Evolutionary conservation across 2,888 invertebrate genomes (phyloP).

Genomic region (Acrobeloides nanus): DNA sequence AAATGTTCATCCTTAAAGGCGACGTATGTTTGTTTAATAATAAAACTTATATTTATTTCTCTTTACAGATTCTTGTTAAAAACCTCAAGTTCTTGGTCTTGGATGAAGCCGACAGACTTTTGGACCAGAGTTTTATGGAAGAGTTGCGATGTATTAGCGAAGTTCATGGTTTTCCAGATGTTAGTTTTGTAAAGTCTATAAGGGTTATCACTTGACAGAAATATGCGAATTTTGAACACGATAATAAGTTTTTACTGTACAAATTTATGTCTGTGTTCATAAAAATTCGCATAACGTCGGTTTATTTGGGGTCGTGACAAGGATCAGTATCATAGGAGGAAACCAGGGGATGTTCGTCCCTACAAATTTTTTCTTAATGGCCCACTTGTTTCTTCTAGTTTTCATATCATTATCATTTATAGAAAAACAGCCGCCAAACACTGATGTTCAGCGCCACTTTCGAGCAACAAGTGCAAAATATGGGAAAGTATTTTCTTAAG

Average conservation of each 20-base stretch:
- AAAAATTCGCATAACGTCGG: too few relatives aligned
- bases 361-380: too few relatives aligned
- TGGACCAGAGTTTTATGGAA: conserved; percentile 60
- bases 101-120: conserved; percentile 75
- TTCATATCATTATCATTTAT: conserved; percentile 7
- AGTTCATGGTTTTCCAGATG: conserved; percentile 14
- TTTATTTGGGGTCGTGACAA: too few relatives aligned
- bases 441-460: conserved; percentile 43
- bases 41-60: too few relatives aligned
- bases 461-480: conserved; percentile 13
- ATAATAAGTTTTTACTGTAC: too few relatives aligned
- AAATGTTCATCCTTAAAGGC: conserved; percentile 18
- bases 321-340: too few relatives aligned
- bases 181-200: conserved; percentile 13
- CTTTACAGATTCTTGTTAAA: conserved; percentile 11
- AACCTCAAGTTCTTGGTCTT: conserved; percentile 63
- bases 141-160: conserved; percentile 17
- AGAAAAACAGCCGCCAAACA: conserved; percentile 37
- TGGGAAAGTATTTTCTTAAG: conserved; percentile 14
- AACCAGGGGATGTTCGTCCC: too few relatives aligned
- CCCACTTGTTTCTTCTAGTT: too few relatives aligned
- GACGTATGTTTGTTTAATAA: too few relatives aligned
- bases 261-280: too few relatives aligned
- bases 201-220: not conserved
- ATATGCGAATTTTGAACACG: too few relatives aligned